A percentile compares a stretch with the other conserved stretches of the same genome.
phyloP scores from a whole-genome alignment of 1,140 invertebrate genomes.

The Pogonus chalceus region DNA sequence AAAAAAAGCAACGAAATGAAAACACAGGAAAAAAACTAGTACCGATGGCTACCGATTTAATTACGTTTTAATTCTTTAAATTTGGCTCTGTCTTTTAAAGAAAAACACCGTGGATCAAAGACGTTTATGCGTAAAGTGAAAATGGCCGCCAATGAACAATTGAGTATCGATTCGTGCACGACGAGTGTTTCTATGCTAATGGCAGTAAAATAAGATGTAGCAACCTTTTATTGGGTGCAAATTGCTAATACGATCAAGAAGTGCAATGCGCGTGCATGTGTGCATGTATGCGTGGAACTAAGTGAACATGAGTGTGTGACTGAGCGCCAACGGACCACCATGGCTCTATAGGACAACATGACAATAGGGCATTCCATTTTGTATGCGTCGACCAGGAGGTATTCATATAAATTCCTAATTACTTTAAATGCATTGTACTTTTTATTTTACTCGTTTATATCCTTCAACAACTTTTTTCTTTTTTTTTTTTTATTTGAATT shows the following conservation, averaged over 20 bases:
- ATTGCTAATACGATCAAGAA: neutral
- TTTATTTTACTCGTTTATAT: too few species aligned
- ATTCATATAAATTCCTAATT: neutral
- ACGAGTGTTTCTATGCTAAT: neutral
- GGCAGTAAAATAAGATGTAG: neutral
- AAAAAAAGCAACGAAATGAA: neutral
- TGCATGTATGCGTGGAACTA: neutral
- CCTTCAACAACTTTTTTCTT: too few species aligned
- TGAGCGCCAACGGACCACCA: neutral
- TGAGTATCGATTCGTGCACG: neutral
- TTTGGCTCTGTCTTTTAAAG: neutral
- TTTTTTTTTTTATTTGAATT: too few species aligned
- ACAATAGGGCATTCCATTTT: conserved; percentile 1
- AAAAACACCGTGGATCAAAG: neutral
- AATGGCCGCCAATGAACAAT: neutral
- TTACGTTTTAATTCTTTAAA: conserved; percentile 3
- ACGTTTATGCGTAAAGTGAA: neutral
- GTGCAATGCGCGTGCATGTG: neutral
- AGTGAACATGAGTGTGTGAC: neutral
- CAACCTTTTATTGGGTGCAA: conserved; percentile 3
- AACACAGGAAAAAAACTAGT: neutral
- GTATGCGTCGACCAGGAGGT: neutral
- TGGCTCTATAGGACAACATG: neutral
- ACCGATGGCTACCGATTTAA: neutral
- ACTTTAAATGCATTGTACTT: too few species aligned